Evolutionary conservation across 2,888 invertebrate genomes (phyloP).

Genomic region (Drosophila quasianomalipes): DNA sequence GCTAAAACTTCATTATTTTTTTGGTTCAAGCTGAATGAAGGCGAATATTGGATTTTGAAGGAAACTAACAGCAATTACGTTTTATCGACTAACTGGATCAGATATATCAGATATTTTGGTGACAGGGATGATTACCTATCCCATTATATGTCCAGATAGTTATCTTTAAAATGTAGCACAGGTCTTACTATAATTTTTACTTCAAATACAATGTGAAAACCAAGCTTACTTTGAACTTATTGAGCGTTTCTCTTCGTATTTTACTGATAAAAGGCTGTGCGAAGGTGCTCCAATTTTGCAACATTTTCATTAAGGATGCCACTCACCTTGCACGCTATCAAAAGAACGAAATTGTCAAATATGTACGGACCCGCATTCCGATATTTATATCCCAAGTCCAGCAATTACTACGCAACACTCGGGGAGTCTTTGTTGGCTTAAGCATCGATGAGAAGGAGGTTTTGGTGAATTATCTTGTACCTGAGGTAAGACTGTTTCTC

Average conservation of each 20-base stretch:
- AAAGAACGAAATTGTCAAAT: conserved; percentile 89
- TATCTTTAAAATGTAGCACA: too few species aligned
- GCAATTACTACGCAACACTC: conserved; percentile 87
- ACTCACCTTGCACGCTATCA: conserved; percentile 88
- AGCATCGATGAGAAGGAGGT: conserved; percentile 87
- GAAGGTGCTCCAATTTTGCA: conserved; percentile 88
- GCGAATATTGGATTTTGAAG: background rate
- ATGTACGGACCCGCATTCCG: conserved; percentile 89
- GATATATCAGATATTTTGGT: background rate
- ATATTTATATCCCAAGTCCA: conserved; percentile 88
- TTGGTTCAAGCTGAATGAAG: background rate
- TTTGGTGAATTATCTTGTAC: conserved; percentile 89
- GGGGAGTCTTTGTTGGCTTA: conserved; percentile 87
- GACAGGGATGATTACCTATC: background rate
- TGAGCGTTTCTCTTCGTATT: background rate
- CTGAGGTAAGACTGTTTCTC: conserved; percentile 86
- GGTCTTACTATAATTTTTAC: background rate
- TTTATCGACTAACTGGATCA: background rate
- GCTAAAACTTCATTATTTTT: background rate
- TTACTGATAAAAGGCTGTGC: conserved; percentile 84
- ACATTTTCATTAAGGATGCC: conserved; percentile 88
- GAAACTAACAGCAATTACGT: background rate
- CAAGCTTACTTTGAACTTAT: background rate
- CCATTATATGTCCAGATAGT: background rate
- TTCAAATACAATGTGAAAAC: background rate